These are phyloP conservation scores for Tiliacea aurago DNA, from an alignment of 2,888 invertebrate species.

Conservation along the genomic window DNA sequence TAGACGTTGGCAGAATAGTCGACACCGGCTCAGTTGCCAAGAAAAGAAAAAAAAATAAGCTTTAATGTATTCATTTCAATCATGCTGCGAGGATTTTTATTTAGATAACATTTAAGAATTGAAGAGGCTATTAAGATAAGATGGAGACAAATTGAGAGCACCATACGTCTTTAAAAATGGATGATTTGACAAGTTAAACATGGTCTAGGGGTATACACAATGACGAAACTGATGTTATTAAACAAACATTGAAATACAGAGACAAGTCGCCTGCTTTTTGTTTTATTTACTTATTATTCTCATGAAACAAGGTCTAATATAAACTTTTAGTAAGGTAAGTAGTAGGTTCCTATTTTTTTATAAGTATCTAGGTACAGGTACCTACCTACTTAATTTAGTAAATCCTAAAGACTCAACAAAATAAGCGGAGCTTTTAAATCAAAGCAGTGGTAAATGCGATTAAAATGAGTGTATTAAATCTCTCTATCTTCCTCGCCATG, in stretches of 20 bases:
- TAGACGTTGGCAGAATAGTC: too few species aligned
- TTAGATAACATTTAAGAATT: conserved; percentile 56
- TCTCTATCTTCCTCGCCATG: neutral
- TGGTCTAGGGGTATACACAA: neutral
- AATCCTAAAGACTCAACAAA: too few species aligned
- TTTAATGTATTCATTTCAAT: conserved; percentile 65
- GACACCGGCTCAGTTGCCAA: too few species aligned
- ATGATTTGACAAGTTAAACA: conserved; percentile 28
- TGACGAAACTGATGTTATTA: neutral
- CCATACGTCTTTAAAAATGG: neutral
- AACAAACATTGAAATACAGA: neutral
- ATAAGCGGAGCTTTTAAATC: too few species aligned
- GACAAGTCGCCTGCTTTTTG: neutral
- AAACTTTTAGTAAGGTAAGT: too few species aligned
- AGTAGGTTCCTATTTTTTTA: too few species aligned
- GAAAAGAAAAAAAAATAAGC: conserved; percentile 60
- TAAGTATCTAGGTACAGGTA: too few species aligned
- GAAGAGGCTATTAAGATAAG: conserved; percentile 56
- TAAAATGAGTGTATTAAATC: neutral
- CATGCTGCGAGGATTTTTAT: conserved; percentile 58
- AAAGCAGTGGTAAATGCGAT: neutral
- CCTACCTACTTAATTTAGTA: too few species aligned
- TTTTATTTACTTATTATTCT: neutral
- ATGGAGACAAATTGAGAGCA: conserved; percentile 39
- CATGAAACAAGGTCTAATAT: neutral